phyloP scores from a whole-genome alignment of 2,797 vertebrate species.

The Diplodus sargus region DNA sequence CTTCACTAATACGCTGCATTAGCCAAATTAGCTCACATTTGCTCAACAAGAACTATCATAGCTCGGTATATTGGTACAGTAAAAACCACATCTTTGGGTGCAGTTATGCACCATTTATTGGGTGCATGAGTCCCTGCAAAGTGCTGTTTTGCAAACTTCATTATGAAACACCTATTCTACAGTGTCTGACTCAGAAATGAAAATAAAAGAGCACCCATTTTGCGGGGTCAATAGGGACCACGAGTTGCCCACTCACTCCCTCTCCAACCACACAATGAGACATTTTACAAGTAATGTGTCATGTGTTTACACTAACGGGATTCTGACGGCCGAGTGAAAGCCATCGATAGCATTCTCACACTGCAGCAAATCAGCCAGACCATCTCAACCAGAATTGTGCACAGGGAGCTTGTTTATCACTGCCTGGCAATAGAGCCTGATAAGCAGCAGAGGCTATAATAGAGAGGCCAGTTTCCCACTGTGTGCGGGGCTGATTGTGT shows the following conservation, averaged over 20 bases:
- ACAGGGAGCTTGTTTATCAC: conserved; percentile 70
- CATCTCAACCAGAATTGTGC: conserved; percentile 68
- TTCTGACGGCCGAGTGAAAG: conserved; percentile 64
- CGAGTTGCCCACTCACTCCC: conserved; percentile 73
- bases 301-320: conserved; percentile 75
- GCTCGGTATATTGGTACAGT: conserved; percentile 48
- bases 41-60: conserved; percentile 49
- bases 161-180: conserved; percentile 71
- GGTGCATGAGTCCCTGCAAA: conserved; percentile 39
- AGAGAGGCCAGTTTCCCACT: conserved; percentile 62
- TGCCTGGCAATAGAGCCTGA: conserved; percentile 71
- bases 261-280: conserved; percentile 77
- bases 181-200: conserved; percentile 69
- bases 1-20: conserved; percentile 49
- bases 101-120: conserved; percentile 44
- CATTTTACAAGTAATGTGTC: conserved; percentile 77
- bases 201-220: conserved; percentile 68
- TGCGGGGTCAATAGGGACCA: conserved; percentile 69
- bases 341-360: conserved; percentile 74
- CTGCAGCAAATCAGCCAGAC: conserved; percentile 63
- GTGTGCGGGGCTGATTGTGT: conserved; percentile 41
- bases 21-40: conserved; percentile 63
- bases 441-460: conserved; percentile 76
- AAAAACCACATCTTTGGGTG: conserved; percentile 64
- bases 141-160: conserved; percentile 72